Base-by-base conservation (phyloP, 2,113 vertebrate genomes). In the Rhegmatorhina hoffmannsi region DNA sequence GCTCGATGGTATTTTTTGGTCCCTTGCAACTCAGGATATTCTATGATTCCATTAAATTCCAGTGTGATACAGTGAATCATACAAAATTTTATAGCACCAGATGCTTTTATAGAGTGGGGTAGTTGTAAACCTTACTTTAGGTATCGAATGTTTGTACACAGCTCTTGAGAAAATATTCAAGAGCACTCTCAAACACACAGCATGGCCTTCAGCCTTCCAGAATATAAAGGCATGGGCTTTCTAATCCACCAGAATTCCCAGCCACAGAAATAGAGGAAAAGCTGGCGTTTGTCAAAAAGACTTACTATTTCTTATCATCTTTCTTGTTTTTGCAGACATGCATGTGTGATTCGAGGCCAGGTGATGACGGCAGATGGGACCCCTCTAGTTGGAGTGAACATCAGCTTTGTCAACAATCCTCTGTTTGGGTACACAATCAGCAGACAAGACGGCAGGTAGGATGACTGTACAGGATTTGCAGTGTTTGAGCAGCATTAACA, bases 371-470 rank as follows among this genome's bases (percentile, higher is more conserved):
- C 99, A 5, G 99, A 99, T 38, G 99, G 99, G 46, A 99, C 99
- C 19, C 99, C 99, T 1, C 98, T 99, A 69, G 99, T 99, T n/a
- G 99, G 99, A 50, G 99, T 99, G 93, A 99, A 99, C 97, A 98
- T 99, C 98, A 99, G 99, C 90, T 99, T 99, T 89, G 98, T 98
- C 97, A 99, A 98, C 96, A 99, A 98, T 74, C 99, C 99, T 10
- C 97, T 98, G 21, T 99, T 98, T 56, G 99, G 99, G 47, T 99
- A 99, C 95, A 99, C 99, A 11, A 97, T 99, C 98, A 99, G 99
- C 96, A 98, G 99, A 91, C 99, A 99, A 93, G 99, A 99, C 28
- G 99, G 99, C 97, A 99, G 99, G 99, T 99, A 97, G 78, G 97
- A 76, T 79, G 31, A 31, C 11, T 81, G 25, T 12, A 9, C 26